Percentiles rank a stretch among this genome's conserved stretches.
phyloP scores from a whole-genome alignment of 2,797 vertebrate species.

The Enteromius anoplus region DNA sequence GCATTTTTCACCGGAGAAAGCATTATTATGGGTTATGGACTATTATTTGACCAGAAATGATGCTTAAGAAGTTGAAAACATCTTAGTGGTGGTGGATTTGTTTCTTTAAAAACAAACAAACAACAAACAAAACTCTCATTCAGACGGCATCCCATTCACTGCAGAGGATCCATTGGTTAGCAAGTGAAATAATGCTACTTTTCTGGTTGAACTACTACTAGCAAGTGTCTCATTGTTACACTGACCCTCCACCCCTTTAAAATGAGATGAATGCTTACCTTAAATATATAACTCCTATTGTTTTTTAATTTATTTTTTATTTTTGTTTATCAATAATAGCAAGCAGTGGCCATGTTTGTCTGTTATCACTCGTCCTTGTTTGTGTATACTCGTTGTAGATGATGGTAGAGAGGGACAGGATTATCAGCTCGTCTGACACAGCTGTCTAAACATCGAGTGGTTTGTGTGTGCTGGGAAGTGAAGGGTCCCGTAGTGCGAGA shows the following conservation, averaged over 20 bases:
- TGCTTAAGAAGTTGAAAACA: background rate
- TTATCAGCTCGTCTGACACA: conserved; percentile 31
- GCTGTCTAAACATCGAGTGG: conserved; percentile 51
- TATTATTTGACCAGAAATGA: background rate
- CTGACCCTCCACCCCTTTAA: background rate
- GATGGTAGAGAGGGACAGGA: background rate
- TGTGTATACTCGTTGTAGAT: conserved; percentile 6
- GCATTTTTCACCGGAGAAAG: background rate
- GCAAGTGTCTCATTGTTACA: background rate
- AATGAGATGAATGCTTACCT: background rate
- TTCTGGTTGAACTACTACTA: background rate
- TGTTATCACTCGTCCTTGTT: conserved; percentile 21
- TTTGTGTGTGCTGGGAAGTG: background rate
- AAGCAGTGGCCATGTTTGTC: conserved; percentile 9
- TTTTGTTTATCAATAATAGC: background rate
- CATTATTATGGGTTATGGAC: background rate
- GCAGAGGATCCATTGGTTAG: background rate
- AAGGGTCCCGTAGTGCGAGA: background rate
- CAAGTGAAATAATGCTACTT: background rate
- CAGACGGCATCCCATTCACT: background rate
- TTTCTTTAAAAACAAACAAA: background rate
- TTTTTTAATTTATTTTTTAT: background rate
- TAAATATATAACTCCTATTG: background rate
- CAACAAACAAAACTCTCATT: background rate
- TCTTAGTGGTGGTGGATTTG: background rate